Evolutionary conservation across 2,797 vertebrate genomes (phyloP).

Genomic region (Morus bassanus): DNA sequence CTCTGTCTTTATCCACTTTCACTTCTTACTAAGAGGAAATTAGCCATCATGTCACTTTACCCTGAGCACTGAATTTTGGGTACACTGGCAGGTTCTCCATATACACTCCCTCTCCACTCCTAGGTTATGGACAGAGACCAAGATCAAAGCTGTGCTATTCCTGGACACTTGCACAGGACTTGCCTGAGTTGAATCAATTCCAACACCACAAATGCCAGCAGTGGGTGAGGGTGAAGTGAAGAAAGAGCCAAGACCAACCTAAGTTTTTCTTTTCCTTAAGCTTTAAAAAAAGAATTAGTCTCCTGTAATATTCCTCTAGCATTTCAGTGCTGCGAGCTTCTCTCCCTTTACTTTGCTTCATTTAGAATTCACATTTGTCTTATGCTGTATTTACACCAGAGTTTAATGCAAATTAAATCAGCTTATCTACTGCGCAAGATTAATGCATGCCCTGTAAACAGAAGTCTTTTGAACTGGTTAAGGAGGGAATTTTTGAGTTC

Average conservation of each 20-base stretch:
- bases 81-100: too few species aligned
- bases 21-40: neutral
- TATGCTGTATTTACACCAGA: neutral
- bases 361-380: neutral
- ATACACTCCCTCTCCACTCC: neutral
- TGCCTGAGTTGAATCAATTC: neutral
- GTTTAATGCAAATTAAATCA: neutral
- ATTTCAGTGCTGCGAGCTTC: neutral
- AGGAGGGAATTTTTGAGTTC: neutral
- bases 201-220: neutral
- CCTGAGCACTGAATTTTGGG: neutral
- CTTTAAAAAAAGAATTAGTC: neutral
- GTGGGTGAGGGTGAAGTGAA: neutral
- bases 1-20: neutral
- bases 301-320: neutral
- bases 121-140: rapidly evolving
- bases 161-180: neutral
- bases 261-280: neutral
- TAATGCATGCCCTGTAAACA: neutral
- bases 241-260: neutral
- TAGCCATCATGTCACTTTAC: neutral
- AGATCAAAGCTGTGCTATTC: neutral
- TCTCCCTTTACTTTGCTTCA: neutral
- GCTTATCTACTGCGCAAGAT: neutral
- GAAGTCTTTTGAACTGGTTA: neutral